phyloP scores from a whole-genome alignment of 2,797 vertebrate genomes.

The Hypotaenidia okinawae region DNA sequence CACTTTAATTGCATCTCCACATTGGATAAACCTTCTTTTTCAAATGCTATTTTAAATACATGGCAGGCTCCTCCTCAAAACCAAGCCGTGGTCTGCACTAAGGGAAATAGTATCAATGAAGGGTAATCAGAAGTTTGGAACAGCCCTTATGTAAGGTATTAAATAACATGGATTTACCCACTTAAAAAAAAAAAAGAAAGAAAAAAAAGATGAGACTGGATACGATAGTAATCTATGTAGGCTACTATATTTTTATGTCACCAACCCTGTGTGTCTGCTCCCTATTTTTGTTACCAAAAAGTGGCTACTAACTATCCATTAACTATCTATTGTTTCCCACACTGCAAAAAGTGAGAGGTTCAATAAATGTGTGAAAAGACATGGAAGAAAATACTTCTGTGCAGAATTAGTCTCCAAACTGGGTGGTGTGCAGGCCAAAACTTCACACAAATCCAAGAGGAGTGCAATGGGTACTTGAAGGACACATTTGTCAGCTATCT shows the following conservation, averaged over 20 bases:
- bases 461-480: not conserved
- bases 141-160: not conserved
- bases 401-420: not conserved
- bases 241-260: not conserved
- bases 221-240: not conserved
- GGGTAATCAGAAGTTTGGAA: not conserved
- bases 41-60: not conserved
- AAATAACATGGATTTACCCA: not conserved
- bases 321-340: not conserved
- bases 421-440: not conserved
- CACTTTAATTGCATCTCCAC: not conserved
- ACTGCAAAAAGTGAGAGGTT: not conserved
- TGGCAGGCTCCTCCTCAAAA: not conserved
- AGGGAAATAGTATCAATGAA: not conserved
- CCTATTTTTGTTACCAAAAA: not conserved
- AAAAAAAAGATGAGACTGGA: not conserved
- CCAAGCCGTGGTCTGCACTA: not conserved
- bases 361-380: not conserved
- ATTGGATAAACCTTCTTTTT: not conserved
- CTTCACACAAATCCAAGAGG: not conserved
- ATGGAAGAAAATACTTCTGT: not conserved
- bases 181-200: not conserved
- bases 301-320: not conserved
- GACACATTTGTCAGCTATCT: not conserved
- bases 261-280: fast-evolving